phyloP scores from a whole-genome alignment of 2,888 invertebrate genomes.

The Andrena chrysosceles region DNA sequence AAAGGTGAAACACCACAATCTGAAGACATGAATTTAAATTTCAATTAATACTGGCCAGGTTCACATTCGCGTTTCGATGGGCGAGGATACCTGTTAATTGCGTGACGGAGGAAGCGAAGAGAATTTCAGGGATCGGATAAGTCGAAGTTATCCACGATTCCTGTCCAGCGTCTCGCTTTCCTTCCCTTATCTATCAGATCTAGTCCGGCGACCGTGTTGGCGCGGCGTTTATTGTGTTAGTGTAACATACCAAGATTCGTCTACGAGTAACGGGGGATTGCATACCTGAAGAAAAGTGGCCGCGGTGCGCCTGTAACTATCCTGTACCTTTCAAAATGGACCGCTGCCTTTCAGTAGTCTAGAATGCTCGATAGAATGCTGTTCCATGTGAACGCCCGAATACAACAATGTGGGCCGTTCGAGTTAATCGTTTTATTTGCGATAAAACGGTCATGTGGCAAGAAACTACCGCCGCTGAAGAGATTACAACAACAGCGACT shows the following conservation, averaged over 20 bases:
- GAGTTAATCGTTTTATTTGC: conserved; percentile 5
- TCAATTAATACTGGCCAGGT: background rate
- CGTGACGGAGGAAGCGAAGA: background rate
- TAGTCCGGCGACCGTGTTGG: conserved; percentile 1
- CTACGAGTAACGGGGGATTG: conserved; percentile 37
- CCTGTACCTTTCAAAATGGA: conserved; percentile 49
- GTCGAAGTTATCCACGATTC: background rate
- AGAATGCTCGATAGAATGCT: conserved; percentile 48
- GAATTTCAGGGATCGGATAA: background rate
- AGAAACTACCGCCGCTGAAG: background rate
- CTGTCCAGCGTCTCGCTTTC: conserved; percentile 14
- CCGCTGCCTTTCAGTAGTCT: conserved; percentile 46
- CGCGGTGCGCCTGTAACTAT: conserved; percentile 31
- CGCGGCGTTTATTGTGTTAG: conserved; percentile 11
- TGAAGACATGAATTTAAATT: background rate
- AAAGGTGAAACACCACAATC: no score
- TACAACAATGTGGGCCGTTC: background rate
- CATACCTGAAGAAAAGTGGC: conserved; percentile 41
- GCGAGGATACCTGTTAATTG: background rate
- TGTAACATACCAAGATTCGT: conserved; percentile 29
- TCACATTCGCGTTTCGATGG: background rate
- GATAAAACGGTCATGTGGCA: background rate
- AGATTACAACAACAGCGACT: background rate
- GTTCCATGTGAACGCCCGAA: conserved; percentile 4
- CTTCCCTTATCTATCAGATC: conserved; percentile 32